A percentile compares a stretch with the other conserved stretches of the same genome.
Evolutionary conservation across 2,888 invertebrate genomes (phyloP).

Genomic region (Torymus texanus): DNA sequence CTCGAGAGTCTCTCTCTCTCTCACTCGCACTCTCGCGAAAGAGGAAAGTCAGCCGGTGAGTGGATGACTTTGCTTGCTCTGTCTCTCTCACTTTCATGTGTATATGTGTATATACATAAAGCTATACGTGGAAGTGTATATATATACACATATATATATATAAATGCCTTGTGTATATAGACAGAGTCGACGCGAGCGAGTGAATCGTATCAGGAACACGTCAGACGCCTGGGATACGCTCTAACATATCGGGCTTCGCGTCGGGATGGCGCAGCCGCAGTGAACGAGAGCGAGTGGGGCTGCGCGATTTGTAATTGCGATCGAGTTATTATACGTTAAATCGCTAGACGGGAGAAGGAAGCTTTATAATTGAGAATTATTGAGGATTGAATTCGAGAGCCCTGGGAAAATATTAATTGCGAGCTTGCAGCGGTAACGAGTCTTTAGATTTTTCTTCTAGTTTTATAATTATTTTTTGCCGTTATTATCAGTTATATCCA

Average conservation of each 20-base stretch:
- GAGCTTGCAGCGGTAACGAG: neutral
- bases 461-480: no score
- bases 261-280: neutral
- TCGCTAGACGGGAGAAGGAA: neutral
- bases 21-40: constrained; percentile 1
- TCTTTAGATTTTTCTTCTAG: no score
- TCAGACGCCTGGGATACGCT: constrained; percentile 35
- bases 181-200: neutral
- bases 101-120: neutral
- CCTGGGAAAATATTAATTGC: neutral
- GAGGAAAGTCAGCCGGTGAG: constrained; percentile 32
- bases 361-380: constrained; percentile 3
- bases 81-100: neutral
- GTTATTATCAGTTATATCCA: no score
- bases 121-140: neutral
- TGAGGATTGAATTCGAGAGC: neutral
- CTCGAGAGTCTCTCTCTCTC: neutral
- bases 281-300: no score
- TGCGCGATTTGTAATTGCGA: constrained; percentile 35
- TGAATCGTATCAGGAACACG: constrained; percentile 44
- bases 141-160: constrained; percentile 6
- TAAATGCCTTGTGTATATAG: neutral
- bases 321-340: constrained; percentile 33
- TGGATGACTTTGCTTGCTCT: neutral
- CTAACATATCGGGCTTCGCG: neutral